Conservation (phyloP, 2,113 vertebrate species). For the Crotalus helleri region DNA sequence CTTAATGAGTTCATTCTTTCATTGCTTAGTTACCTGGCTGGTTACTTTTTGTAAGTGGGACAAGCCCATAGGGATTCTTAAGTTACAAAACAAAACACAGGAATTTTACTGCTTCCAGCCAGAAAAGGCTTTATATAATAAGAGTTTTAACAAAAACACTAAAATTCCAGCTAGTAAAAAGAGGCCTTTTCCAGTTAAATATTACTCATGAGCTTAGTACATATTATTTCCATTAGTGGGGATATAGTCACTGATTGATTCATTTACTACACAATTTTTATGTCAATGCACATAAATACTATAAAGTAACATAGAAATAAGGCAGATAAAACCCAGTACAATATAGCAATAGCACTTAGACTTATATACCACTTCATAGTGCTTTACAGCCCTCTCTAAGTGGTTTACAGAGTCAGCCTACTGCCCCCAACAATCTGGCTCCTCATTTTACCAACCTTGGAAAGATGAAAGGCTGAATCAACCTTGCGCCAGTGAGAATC, state of each 20-base stretch:
- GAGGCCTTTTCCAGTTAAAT: slow-evolving; percentile 28
- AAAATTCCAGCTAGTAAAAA: background rate
- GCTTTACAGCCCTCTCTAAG: background rate
- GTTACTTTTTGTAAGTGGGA: background rate
- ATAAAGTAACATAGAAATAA: background rate
- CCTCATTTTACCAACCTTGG: background rate
- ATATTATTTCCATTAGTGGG: slow-evolving; percentile 22
- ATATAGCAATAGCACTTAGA: background rate
- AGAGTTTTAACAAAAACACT: background rate
- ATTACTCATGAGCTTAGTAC: background rate
- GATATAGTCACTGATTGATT: background rate
- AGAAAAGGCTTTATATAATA: background rate
- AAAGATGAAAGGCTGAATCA: background rate
- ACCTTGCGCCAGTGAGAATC: background rate
- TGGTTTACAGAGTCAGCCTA: background rate
- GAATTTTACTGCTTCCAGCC: background rate
- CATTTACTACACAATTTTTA: background rate
- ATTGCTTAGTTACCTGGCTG: background rate
- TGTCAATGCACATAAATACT: too few relatives aligned
- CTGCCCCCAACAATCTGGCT: background rate
- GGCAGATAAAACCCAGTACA: background rate
- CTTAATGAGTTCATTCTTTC: background rate
- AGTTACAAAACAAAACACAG: background rate
- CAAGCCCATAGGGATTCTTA: background rate
- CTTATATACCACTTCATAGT: background rate